Conservation (phyloP, 2,888 invertebrate genomes). For the Ormyrus labotus region DNA sequence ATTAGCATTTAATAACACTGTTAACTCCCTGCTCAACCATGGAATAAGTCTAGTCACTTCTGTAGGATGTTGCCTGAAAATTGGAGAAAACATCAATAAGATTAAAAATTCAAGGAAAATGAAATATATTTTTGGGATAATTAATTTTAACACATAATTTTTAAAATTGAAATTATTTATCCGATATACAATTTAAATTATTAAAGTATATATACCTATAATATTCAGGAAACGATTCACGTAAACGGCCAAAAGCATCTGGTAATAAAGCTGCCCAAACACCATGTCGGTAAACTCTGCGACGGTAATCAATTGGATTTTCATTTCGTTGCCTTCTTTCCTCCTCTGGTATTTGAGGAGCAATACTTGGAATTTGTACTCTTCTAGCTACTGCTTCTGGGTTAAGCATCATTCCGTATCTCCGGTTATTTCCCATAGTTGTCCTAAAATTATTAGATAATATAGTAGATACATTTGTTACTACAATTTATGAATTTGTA, state of each 20-base stretch:
- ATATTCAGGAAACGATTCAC: slow-evolving; percentile 86
- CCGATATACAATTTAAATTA: no score
- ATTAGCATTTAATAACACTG: slow-evolving; percentile 83
- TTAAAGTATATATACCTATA: slow-evolving; percentile 79
- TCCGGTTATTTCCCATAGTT: slow-evolving; percentile 82
- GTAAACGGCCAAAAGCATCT: slow-evolving; percentile 83
- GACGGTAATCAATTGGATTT: slow-evolving; percentile 65
- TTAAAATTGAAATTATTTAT: no score
- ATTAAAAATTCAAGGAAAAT: neutral
- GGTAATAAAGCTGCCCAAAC: slow-evolving; percentile 85
- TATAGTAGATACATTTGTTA: neutral
- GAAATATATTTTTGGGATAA: neutral
- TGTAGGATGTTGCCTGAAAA: slow-evolving; percentile 85
- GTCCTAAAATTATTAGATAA: slow-evolving; percentile 78
- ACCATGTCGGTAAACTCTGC: slow-evolving; percentile 83
- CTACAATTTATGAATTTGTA: no score
- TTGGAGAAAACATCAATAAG: neutral
- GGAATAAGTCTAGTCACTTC: slow-evolving; percentile 89
- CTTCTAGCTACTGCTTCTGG: slow-evolving; percentile 65
- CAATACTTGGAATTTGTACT: slow-evolving; percentile 65
- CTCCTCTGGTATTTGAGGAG: slow-evolving; percentile 61
- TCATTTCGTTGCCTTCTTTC: slow-evolving; percentile 64
- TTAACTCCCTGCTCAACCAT: slow-evolving; percentile 92
- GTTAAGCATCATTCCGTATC: slow-evolving; percentile 76
- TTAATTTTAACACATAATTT: no score